Conservation (phyloP, 2,113 vertebrate species). For the Garra rufa region DNA sequence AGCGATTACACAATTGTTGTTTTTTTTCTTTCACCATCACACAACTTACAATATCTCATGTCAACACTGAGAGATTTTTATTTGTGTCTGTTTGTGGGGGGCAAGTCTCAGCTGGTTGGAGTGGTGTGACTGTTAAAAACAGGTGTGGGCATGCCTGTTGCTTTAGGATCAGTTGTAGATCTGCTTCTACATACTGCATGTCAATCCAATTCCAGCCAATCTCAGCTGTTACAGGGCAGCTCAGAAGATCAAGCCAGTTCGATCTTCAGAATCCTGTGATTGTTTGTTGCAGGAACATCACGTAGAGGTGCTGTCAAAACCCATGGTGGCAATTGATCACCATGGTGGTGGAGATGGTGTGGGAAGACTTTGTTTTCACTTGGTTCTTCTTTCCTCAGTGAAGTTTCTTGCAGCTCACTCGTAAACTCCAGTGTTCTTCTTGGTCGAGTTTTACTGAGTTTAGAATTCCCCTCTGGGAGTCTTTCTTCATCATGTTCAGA, state of each 20-base stretch:
- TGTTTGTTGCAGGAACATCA: constrained; percentile 38
- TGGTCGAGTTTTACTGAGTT: constrained; percentile 9
- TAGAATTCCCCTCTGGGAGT: constrained; percentile 20
- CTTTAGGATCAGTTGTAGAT: constrained; percentile 52
- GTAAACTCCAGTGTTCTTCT: neutral
- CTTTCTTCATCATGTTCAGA: constrained; percentile 27
- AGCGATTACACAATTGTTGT: constrained; percentile 37
- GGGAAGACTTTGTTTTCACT: constrained; percentile 10
- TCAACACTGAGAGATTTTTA: constrained; percentile 44
- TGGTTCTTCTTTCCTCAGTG: neutral
- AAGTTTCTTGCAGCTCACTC: neutral
- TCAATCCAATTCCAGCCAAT: constrained; percentile 50
- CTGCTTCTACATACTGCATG: constrained; percentile 44
- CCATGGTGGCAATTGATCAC: neutral
- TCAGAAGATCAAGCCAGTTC: constrained; percentile 23
- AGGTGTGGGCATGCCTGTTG: constrained; percentile 54
- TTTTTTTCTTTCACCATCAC: constrained; percentile 5
- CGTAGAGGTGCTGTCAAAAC: neutral
- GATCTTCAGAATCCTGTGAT: constrained; percentile 39
- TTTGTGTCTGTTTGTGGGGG: constrained; percentile 46
- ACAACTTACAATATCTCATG: constrained; percentile 18
- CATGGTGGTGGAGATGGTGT: neutral
- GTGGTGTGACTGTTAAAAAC: constrained; percentile 52
- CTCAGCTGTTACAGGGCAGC: constrained; percentile 54
- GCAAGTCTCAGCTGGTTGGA: constrained; percentile 55